Percentiles rank a stretch among this genome's conserved stretches.
These are phyloP conservation scores for Aphodius sticticus DNA, from an alignment of 2,888 invertebrate genomes.

Conservation along the genomic window DNA sequence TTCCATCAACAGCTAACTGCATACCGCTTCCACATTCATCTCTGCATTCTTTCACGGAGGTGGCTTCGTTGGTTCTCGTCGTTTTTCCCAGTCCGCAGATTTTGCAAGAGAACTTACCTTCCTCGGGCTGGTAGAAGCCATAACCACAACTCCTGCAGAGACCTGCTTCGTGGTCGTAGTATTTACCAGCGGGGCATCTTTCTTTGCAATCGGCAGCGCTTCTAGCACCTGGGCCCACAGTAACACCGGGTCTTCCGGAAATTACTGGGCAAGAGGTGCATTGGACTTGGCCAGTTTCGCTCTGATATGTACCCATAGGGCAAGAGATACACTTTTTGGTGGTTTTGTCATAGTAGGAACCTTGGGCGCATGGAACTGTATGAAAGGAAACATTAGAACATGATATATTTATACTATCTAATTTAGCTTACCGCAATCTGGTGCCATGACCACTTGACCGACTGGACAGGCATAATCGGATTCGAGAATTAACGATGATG, in stretches of 20 bases:
- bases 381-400: constrained; percentile 39
- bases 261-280: constrained; percentile 91
- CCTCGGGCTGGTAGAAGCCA: constrained; percentile 90
- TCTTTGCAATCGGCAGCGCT: constrained; percentile 92
- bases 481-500: constrained; percentile 84
- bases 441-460: constrained; percentile 93
- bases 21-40: constrained; percentile 90
- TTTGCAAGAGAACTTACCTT: constrained; percentile 89
- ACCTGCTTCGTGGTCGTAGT: constrained; percentile 87
- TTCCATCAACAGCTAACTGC: constrained; percentile 86
- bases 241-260: constrained; percentile 89
- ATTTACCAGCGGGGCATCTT: constrained; percentile 93
- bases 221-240: constrained; percentile 85
- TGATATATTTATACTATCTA: not conserved
- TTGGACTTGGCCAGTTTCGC: constrained; percentile 87
- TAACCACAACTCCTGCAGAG: constrained; percentile 92
- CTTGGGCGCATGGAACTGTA: constrained; percentile 88
- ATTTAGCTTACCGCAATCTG: constrained; percentile 82
- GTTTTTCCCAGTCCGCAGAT: constrained; percentile 92
- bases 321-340: constrained; percentile 84
- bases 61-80: constrained; percentile 89
- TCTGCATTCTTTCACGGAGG: constrained; percentile 85
- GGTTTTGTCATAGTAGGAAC: constrained; percentile 82
- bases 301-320: constrained; percentile 91
- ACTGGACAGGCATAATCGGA: constrained; percentile 93